Conservation (phyloP, 2,113 vertebrate genomes). For the Guaruba guarouba region DNA sequence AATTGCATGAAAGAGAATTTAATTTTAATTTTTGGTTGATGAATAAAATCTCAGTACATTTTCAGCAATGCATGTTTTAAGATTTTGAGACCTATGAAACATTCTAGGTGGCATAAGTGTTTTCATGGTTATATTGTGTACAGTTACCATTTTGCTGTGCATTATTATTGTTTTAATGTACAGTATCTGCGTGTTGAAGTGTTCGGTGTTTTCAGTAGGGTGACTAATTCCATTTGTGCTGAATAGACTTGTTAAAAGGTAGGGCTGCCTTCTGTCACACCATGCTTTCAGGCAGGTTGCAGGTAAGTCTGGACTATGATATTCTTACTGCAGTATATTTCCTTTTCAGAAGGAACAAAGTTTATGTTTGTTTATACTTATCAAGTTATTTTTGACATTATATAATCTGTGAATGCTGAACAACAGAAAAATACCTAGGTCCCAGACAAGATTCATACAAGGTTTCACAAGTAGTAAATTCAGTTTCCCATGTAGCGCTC, state of each 20-base stretch:
- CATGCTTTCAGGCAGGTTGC: neutral
- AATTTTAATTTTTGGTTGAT: neutral
- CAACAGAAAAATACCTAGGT: neutral
- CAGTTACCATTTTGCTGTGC: neutral
- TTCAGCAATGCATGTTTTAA: neutral
- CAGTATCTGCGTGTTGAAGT: neutral
- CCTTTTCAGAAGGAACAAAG: neutral
- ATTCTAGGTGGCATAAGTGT: neutral
- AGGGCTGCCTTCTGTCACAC: neutral
- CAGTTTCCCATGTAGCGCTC: neutral
- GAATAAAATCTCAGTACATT: neutral
- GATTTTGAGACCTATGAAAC: neutral
- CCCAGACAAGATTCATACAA: neutral
- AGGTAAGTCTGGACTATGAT: neutral
- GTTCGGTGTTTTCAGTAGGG: neutral
- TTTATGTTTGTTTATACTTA: neutral
- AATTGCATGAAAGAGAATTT: neutral
- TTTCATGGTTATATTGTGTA: neutral
- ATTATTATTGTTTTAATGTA: neutral
- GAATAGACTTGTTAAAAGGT: neutral
- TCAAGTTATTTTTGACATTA: neutral
- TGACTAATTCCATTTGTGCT: neutral
- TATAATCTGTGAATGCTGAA: neutral
- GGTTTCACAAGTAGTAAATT: neutral
- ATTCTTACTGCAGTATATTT: neutral